Evolutionary conservation across 2,888 invertebrate species (phyloP).

Genomic region (Agrotis segetum): DNA sequence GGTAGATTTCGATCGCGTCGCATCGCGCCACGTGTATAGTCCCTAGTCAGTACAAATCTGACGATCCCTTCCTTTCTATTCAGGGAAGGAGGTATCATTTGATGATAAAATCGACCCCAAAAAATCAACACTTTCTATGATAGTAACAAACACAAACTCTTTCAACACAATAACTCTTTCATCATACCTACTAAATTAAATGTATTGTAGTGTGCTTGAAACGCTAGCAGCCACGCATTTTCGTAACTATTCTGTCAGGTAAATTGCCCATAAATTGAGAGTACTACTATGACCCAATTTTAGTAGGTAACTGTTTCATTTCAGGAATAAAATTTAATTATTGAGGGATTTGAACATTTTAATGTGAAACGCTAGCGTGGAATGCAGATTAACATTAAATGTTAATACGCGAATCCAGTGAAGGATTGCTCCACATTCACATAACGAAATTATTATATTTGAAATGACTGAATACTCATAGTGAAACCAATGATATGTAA

Average conservation of each 20-base stretch:
- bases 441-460: neutral
- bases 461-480: neutral
- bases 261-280: conserved; percentile 52
- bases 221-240: conserved; percentile 44
- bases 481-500: neutral
- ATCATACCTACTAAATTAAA: conserved; percentile 13
- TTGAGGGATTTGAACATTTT: conserved; percentile 35
- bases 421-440: neutral
- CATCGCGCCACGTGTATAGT: too few species aligned
- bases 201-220: conserved; percentile 8
- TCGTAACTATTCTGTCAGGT: conserved; percentile 30
- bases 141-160: neutral
- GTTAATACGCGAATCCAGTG: neutral
- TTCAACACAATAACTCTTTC: neutral
- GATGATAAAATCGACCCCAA: too few species aligned
- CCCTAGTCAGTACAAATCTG: too few species aligned
- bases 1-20: too few species aligned
- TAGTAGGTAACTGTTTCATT: conserved; percentile 28
- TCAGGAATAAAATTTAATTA: conserved; percentile 43
- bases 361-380: neutral
- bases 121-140: conserved; percentile 4
- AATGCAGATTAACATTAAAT: conserved; percentile 33
- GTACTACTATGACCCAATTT: conserved; percentile 37
- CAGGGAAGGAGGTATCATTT: too few species aligned
- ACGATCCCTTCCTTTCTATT: too few species aligned